Evolutionary conservation across 2,113 vertebrate species (phyloP), one percentile per base, ranked within the genome.

Genomic region (Ciconia boyciana): DNA sequence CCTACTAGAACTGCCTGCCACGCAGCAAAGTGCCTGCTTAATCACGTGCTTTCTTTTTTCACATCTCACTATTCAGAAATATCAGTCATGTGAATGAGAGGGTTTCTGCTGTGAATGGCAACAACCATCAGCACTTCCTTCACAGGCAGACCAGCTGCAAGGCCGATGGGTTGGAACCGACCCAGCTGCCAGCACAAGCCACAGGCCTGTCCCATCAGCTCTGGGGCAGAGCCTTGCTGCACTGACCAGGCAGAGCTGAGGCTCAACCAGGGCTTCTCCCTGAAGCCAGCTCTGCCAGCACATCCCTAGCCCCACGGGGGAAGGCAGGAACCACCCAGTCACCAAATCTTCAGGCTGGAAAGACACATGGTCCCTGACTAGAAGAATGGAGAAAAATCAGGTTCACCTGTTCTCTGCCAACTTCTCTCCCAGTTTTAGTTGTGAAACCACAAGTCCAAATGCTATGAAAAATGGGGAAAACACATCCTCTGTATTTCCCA

Each of bases 21-120:
- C 34, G 68, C 87, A 94, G 89, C 83, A 46, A 71, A 87, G 87
- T 12, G 52, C 94, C 96, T 94, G 90, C 90, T 94, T 96, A 82
- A 94, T 90, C 96, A 87, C 5, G 1, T 1, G 0, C 22, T 62
- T 9, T 44, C n/a, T 60, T 75, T 83, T 82, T 83, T 76, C 57
- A 36, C 64, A 86, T 75, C 69, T 85, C n/a, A 5, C 79, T 34
- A 11, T 32, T 96, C 91, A 52, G 36, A 91, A 96, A 70, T 49
- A 43, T 1, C 90, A 86, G 69, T 43, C 2, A 0, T 2, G 0
- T 11, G 25, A 60, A 17, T 1, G 25, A 58, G 52, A 58, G 13
- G 10, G 41, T 21, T 78, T 52, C 68, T 52, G 62, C 68, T 3
- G 0, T 4, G 24, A 28, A 34, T 2, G 19, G 41, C 13, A 9